These are phyloP conservation scores for Pelobates fuscus DNA, from an alignment of 2,113 vertebrate species.

Conservation along the genomic window DNA sequence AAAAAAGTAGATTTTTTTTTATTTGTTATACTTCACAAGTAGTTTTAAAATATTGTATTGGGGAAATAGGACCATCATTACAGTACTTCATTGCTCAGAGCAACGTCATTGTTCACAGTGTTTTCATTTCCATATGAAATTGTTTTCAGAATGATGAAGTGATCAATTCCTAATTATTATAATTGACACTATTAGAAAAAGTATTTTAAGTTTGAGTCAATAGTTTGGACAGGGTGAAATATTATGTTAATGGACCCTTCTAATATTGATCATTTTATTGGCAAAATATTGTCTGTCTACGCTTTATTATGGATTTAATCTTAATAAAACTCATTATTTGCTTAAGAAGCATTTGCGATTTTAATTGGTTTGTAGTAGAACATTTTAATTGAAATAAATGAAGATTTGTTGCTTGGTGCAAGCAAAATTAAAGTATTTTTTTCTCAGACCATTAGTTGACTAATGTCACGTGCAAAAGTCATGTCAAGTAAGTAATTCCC, in stretches of 20 bases:
- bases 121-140: too few species aligned
- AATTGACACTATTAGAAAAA: neutral
- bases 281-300: conserved; percentile 9
- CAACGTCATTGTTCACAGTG: too few species aligned
- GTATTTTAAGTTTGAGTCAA: neutral
- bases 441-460: too few species aligned
- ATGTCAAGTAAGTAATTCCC: too few species aligned
- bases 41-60: too few species aligned
- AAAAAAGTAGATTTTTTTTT: too few species aligned
- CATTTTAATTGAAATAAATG: neutral
- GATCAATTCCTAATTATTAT: neutral
- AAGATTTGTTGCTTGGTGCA: neutral
- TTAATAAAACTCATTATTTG: conserved; percentile 24
- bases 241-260: conserved; percentile 11
- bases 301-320: neutral
- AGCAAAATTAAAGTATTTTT: too few species aligned
- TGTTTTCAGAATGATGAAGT: neutral
- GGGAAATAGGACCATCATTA: too few species aligned
- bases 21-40: too few species aligned
- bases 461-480: too few species aligned
- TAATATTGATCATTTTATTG: conserved; percentile 26
- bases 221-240: neutral
- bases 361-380: neutral
- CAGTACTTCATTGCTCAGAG: too few species aligned
- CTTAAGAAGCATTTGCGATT: neutral